Base-by-base conservation (phyloP, 2,113 vertebrate species). In the Nothoprocta perdicaria region DNA sequence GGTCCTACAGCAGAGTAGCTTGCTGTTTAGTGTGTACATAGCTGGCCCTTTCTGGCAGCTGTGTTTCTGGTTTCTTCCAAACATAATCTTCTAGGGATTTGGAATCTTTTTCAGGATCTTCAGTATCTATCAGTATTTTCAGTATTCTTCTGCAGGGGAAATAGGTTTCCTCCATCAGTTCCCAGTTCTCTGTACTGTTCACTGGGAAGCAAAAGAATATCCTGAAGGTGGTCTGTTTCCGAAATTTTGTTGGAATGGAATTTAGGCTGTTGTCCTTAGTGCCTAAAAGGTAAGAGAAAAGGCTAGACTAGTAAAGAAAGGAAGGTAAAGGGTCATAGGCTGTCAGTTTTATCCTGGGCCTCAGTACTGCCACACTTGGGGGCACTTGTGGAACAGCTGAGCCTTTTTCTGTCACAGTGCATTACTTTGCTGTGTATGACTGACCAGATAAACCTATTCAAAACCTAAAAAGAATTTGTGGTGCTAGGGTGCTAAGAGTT, bases 291-390 rank as follows among this genome's bases (percentile, higher is more conserved):
- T 40, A 58, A 14, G 29, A 18, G 18, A 8, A 5, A 3, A 58
- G 9, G 2, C 68, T 9, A 53, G 26, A 8, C 65, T 50, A 10
- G 73, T 4, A 14, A 27, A 78, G 41, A 26, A 43, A 12, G 55
- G 9, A 55, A 31, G 7, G 14, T 24, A 10, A 58, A 48, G 14
- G 73, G 8, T 9, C 53, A 22, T 11, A 46, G 26, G 15, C 18
- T 46, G 6, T 31, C 63, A 23, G 18, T 61, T 78, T 79, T 53
- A 48, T 41, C 17, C 23, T 66, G 14, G 53, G 27, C 5, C 10
- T 52, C 46, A 40, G 38, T 2, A 0, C 21, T 60, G 18, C 14
- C 19, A 9, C 1, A 4, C 35, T 71, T n/a, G 10, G 61, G 6
- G 10, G 2, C 76, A 17, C 80, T 77, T 31, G 26, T 55, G 23